Evolutionary conservation across 2,113 vertebrate genomes (phyloP).

Genomic region (Trematocara nigrifrons): DNA sequence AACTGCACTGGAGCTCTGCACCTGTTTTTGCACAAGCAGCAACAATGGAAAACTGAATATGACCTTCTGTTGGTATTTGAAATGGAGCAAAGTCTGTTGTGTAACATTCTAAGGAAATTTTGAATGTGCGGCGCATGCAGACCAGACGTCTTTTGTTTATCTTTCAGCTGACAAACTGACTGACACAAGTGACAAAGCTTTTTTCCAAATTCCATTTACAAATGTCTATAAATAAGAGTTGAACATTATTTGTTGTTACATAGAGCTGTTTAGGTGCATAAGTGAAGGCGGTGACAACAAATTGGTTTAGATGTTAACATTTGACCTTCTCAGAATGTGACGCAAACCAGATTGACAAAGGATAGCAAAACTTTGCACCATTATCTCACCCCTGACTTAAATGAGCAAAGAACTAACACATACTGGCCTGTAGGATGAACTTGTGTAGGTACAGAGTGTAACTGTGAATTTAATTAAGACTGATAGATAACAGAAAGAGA

Average conservation of each 20-base stretch:
- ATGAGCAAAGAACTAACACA: neutral
- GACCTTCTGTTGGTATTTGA: neutral
- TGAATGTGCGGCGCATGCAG: neutral
- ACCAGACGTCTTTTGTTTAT: neutral
- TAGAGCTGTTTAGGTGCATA: neutral
- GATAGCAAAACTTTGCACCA: slow-evolving; percentile 31
- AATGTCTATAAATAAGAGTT: neutral
- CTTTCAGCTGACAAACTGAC: neutral
- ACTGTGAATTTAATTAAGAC: slow-evolving; percentile 28
- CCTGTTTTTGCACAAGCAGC: neutral
- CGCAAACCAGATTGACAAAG: neutral
- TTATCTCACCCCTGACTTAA: slow-evolving; percentile 30
- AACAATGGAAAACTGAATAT: neutral
- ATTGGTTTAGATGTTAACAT: neutral
- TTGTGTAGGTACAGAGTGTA: neutral
- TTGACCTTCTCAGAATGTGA: slow-evolving; percentile 35
- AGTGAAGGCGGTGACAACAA: neutral
- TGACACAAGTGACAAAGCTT: neutral
- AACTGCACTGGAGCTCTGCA: neutral
- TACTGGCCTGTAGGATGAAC: neutral
- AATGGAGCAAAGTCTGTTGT: neutral
- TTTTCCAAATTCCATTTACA: neutral
- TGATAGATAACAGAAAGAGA: slow-evolving; percentile 10
- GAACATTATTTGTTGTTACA: neutral
- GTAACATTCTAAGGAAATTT: neutral